Evolutionary conservation across 2,113 vertebrate species (phyloP), one percentile per base, ranked within the genome.

Genomic region (Cricetomys ansorgei): DNA sequence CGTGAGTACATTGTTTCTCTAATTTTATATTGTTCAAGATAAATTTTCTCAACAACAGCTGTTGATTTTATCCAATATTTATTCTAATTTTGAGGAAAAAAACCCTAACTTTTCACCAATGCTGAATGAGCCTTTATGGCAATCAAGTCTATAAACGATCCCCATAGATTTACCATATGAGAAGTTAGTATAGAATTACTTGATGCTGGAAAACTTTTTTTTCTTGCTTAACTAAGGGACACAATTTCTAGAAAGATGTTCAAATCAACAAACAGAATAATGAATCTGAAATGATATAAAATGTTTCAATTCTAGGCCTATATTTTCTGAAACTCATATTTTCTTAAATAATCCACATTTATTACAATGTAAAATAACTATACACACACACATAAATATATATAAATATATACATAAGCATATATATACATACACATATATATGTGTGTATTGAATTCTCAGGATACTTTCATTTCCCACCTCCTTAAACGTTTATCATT

Each of bases 1-100:
- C 79, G 99, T 99, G 97, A 99, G 99, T 98, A 97, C 1, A 7
- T 5, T 23, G 21, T 11, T 70, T 57, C 43, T 84, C 29, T 29
- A 7, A 9, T 21, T 5, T 0, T 0, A n/a, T 11, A 89, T 4
- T 15, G 11, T 34, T 53, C 4, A 17, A 69, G 23, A 40, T 13
- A 59, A 3, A 2, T 7, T 59, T 25, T 55, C 53, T 55, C 8
- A 40, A 83, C 0, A 34, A 16, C 15, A 6, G n/a, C 9, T 62
- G 59, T 48, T 13, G 13, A 50, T 17, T 50, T 45, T 3, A 48
- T n/a, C 64, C 3, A 16, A 40, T 55, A 31, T 55, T 55, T 21
- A 23, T 12, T 34, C 12, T 62, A 27, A 11, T 59, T 29, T 59
- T 84, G 31, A 83, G 59, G 45, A 17, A 19, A 67, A n/a, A n/a